Evolutionary conservation across 2,797 vertebrate species (phyloP), one percentile per base, ranked within the genome.

Genomic region (Danio albolineatus): DNA sequence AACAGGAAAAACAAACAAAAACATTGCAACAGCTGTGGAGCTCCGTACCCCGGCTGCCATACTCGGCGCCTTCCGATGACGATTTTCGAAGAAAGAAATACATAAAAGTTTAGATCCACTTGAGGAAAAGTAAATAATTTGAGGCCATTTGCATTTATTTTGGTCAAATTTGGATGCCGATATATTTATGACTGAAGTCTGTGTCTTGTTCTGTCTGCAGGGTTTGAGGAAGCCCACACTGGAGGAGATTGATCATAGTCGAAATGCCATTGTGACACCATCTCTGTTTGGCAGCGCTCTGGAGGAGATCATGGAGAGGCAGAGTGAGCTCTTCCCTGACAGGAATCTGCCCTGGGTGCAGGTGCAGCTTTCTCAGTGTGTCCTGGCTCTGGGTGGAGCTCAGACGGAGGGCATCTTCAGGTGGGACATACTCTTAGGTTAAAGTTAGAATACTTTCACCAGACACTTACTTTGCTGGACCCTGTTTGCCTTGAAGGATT

Each of bases 341-440:
- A 86, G 90, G 67, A 91, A 84, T 65, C 87, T 95, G 67, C 94
- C 94, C 44, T 95, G 94, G 94, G 94, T 93, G 73, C 94, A 95
- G 87, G 94, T 93, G 0, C 93, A 94, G 85, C 91, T 95, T 0
- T 95, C 94, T 0, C 92, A 92, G 88, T 92, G 90, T 71, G 94
- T 95, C 19, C 85, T 95, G 85, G 90, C 89, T 7, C 86, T 95
- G 60, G 91, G 92, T 38, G 94, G 94, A 61, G 94, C 93, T 5
- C 92, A 92, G 83, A 93, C 94, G 0, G 94, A 95, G 82, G 94
- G 94, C 16, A 95, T 95, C 87, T 95, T 95, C 90, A 95, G 94
- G 94, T 95, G 80, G 82, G 84, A 76, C 28, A 28, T 28, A 28
- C 28, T 28, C 28, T 28, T 28, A 28, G 1, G 28, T 28, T 28